Evolutionary conservation across 2,113 vertebrate genomes (phyloP).

Genomic region (Menura novaehollandiae): DNA sequence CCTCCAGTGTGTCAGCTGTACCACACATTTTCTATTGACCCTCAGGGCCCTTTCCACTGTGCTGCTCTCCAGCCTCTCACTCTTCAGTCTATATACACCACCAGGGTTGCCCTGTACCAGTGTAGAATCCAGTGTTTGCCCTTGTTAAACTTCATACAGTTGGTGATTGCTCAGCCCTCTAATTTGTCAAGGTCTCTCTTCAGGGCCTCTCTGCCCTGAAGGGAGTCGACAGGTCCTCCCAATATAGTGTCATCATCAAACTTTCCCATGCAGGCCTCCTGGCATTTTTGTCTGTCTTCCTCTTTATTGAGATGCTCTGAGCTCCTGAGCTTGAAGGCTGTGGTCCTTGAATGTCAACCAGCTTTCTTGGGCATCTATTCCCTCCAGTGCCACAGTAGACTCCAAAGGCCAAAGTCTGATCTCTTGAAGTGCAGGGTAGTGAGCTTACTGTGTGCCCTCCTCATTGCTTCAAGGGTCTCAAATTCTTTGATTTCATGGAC

Average conservation of each 20-base stretch:
- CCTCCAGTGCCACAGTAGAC: background rate
- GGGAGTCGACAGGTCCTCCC: too few relatives aligned
- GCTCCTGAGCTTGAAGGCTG: background rate
- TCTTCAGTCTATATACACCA: too few relatives aligned
- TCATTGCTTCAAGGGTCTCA: background rate
- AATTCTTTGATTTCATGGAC: background rate
- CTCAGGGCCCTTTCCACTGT: too few relatives aligned
- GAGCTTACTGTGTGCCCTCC: background rate
- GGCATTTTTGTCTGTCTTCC: background rate
- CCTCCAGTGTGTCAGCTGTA: background rate
- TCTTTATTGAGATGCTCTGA: background rate
- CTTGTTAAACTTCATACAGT: background rate
- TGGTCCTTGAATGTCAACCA: too few relatives aligned
- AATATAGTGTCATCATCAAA: background rate
- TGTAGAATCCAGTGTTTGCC: background rate
- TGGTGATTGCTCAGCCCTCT: background rate
- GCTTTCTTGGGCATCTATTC: background rate
- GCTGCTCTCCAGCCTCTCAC: too few relatives aligned
- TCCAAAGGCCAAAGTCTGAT: background rate
- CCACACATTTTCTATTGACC: background rate
- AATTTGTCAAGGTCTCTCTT: background rate
- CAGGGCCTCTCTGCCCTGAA: background rate
- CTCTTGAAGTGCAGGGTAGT: background rate
- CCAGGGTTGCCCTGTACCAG: background rate
- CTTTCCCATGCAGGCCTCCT: background rate